Evolutionary conservation across 1,140 invertebrate genomes (phyloP).

Genomic region (Asobara japonica): DNA sequence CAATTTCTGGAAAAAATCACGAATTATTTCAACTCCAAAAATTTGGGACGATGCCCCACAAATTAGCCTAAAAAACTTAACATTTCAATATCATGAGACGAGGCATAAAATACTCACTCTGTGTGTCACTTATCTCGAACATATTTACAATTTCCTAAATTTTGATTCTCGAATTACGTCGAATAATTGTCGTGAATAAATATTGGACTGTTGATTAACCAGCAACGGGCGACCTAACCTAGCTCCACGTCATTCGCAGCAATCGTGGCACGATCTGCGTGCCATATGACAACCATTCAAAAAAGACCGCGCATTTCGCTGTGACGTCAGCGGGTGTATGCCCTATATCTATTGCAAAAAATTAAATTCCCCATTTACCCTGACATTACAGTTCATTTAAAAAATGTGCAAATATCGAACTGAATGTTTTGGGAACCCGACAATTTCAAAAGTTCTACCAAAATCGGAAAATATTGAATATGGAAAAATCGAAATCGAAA

Average conservation of each 20-base stretch:
- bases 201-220: background rate
- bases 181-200: conserved; percentile 12
- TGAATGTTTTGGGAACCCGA: no score
- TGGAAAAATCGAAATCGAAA: no score
- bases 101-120: conserved; percentile 70
- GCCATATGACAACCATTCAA: conserved; percentile 1
- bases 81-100: conserved; percentile 26
- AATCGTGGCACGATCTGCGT: conserved; percentile 38
- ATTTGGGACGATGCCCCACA: background rate
- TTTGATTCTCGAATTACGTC: background rate
- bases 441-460: no score
- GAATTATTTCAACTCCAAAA: background rate
- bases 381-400: no score
- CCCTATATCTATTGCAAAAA: background rate
- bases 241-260: conserved; percentile 60
- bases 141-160: conserved; percentile 57
- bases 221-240: conserved; percentile 54
- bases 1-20: conserved; percentile 85
- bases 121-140: conserved; percentile 78
- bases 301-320: conserved; percentile 6
- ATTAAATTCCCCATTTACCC: no score
- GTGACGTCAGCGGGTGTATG: background rate
- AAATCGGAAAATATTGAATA: no score
- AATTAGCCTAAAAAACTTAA: background rate
- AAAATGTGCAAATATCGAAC: no score